A percentile compares a stretch with the other conserved stretches of the same genome.
phyloP scores from a whole-genome alignment of 2,113 vertebrate species.

The Calypte anna region DNA sequence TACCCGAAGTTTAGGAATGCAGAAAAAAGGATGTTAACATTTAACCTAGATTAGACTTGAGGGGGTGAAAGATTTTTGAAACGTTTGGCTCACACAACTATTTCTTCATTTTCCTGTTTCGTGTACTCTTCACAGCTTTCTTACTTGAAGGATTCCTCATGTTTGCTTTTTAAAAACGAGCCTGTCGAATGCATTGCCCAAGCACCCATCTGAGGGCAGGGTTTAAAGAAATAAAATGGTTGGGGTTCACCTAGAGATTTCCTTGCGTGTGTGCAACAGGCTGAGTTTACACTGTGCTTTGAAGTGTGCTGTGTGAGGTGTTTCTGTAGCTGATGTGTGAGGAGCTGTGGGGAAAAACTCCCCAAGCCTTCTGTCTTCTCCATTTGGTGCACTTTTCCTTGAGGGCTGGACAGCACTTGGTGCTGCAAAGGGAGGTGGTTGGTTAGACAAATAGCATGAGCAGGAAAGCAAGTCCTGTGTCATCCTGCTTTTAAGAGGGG shows the following conservation, averaged over 20 bases:
- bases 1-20: not conserved
- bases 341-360: not conserved
- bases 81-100: not conserved
- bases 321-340: not conserved
- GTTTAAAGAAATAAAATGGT: not conserved
- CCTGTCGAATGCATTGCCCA: not conserved
- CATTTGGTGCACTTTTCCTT: not conserved
- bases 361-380: not conserved
- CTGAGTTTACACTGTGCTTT: not conserved
- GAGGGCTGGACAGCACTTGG: not conserved
- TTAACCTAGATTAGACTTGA: not conserved
- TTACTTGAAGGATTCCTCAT: not conserved
- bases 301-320: not conserved
- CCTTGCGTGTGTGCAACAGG: not conserved
- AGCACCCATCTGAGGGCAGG: not conserved
- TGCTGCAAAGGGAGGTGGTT: not conserved
- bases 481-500: not conserved
- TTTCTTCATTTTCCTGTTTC: not conserved
- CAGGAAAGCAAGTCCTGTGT: not conserved
- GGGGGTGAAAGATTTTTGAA: not conserved
- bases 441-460: not conserved
- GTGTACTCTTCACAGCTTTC: not conserved
- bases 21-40: not conserved
- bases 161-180: not conserved
- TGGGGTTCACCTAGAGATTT: not conserved